A percentile compares a stretch with the other conserved stretches of the same genome.
phyloP scores from a whole-genome alignment of 2,888 invertebrate genomes.

The Drosophila yooni region DNA sequence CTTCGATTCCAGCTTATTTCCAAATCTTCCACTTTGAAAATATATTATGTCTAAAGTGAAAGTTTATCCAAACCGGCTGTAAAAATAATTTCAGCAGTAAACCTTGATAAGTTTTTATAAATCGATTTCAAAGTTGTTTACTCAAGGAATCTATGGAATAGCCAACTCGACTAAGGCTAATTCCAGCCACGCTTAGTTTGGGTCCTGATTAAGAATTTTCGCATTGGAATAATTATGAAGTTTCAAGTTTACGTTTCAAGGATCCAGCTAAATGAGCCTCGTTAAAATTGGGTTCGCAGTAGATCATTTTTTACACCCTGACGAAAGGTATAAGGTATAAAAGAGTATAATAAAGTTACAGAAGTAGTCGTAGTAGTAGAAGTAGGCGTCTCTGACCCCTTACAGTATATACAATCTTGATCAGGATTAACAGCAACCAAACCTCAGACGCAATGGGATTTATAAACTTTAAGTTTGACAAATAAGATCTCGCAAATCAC shows the following conservation, averaged over 20 bases:
- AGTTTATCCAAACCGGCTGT: background rate
- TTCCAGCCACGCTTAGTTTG: background rate
- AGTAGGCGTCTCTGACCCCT: too few species aligned
- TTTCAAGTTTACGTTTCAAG: too few species aligned
- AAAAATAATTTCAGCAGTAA: background rate
- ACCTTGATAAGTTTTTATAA: background rate
- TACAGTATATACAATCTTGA: background rate
- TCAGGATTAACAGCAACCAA: background rate
- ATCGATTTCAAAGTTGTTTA: background rate
- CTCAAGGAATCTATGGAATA: background rate
- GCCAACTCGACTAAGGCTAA: background rate
- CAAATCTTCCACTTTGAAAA: conserved; percentile 38
- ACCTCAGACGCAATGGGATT: background rate
- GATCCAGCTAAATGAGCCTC: too few species aligned
- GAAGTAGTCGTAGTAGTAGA: too few species aligned
- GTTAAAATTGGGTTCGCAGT: too few species aligned
- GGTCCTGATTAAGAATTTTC: background rate
- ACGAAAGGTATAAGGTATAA: too few species aligned
- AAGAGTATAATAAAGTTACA: too few species aligned
- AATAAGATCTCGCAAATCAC: background rate
- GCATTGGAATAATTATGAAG: too few species aligned
- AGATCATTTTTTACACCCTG: too few species aligned
- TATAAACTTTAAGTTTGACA: background rate
- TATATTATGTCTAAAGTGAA: conserved; percentile 2
- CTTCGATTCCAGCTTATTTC: conserved; percentile 30